phyloP scores from a whole-genome alignment of 2,797 vertebrate species.

The Xerus rutilus region DNA sequence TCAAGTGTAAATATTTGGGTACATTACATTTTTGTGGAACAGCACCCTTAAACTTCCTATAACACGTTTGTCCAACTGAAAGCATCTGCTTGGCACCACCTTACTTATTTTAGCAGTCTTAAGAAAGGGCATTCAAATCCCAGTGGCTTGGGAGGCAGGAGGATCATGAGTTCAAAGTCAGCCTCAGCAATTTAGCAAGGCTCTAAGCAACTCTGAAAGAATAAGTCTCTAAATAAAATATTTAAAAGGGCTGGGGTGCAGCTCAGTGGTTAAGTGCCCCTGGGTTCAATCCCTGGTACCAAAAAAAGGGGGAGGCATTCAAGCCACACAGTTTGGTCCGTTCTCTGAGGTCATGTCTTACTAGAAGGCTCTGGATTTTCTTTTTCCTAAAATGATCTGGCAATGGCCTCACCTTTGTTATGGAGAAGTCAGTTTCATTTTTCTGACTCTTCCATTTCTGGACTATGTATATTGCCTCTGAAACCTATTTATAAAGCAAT shows the following conservation, averaged over 20 bases:
- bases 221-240: no score
- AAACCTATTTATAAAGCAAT: not conserved
- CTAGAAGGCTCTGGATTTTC: not conserved
- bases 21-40: not conserved
- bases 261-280: no score
- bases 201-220: no score
- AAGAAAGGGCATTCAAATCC: not conserved
- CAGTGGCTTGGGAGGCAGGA: no score
- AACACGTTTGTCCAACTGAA: not conserved
- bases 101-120: not conserved
- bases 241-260: no score
- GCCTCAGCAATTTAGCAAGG: no score
- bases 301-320: not conserved
- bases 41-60: not conserved
- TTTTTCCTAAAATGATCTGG: not conserved
- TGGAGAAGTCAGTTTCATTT: not conserved
- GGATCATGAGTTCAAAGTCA: no score
- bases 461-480: no score
- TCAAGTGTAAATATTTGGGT: not conserved
- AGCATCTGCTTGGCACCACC: not conserved
- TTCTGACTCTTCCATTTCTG: not conserved
- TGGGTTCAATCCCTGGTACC: no score
- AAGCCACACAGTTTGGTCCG: not conserved
- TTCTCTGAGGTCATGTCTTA: not conserved
- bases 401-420: not conserved